Evolutionary conservation across 2,113 vertebrate genomes (phyloP).

Genomic region (Madoqua kirkii): DNA sequence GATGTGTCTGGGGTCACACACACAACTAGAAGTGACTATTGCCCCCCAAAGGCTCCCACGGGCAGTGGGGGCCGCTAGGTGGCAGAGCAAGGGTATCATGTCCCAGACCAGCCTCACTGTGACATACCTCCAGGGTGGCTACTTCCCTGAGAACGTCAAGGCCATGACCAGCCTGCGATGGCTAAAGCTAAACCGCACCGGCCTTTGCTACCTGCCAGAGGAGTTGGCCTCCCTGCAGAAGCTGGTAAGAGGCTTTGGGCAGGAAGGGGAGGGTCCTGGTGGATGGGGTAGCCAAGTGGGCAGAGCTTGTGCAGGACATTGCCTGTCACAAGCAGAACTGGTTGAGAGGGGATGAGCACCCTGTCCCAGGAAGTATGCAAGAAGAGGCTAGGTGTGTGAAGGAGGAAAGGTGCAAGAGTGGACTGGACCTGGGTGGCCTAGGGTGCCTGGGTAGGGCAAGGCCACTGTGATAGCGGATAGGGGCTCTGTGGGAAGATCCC

Average conservation of each 20-base stretch:
- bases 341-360: background rate
- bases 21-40: background rate
- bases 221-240: slow-evolving; percentile 96
- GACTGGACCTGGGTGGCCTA: background rate
- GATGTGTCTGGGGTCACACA: background rate
- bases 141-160: slow-evolving; percentile 96
- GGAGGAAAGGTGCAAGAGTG: background rate
- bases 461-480: background rate
- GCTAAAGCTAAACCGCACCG: slow-evolving; percentile 96
- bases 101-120: background rate
- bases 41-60: background rate
- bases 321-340: background rate
- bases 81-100: background rate
- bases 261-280: background rate
- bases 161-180: slow-evolving; percentile 97
- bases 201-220: slow-evolving; percentile 97
- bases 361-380: background rate
- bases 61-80: background rate
- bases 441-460: background rate
- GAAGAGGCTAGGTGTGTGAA: background rate
- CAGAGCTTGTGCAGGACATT: background rate
- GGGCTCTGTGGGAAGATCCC: background rate
- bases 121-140: slow-evolving; percentile 85
- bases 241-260: slow-evolving; percentile 84
- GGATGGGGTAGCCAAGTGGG: background rate